Conservation (phyloP, 2,888 invertebrate species). For the Orthonevra nobilis region DNA sequence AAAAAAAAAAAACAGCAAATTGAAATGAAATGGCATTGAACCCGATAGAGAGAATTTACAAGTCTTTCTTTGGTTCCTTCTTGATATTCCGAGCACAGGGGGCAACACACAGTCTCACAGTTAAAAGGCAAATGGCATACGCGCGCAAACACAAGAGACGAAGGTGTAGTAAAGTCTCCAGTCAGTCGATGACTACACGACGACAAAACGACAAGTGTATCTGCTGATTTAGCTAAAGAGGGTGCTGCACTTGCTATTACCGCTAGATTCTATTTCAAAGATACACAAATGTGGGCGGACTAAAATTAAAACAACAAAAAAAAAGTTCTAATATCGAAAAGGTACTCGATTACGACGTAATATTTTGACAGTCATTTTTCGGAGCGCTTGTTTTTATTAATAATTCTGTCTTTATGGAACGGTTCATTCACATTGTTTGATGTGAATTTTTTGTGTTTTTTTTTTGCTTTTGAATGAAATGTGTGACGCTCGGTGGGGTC, state of each 20-base stretch:
- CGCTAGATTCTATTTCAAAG: conserved; percentile 52
- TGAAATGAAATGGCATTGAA: conserved; percentile 70
- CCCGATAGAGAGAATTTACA: conserved; percentile 62
- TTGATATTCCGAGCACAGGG: conserved; percentile 37
- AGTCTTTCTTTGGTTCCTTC: conserved; percentile 56
- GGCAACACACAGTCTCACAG: neutral
- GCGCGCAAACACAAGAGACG: no score
- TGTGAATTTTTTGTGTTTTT: neutral
- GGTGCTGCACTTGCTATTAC: conserved; percentile 60
- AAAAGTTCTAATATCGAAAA: neutral
- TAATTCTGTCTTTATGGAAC: conserved; percentile 17
- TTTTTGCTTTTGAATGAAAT: neutral
- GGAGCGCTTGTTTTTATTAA: conserved; percentile 25
- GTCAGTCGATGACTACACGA: conserved; percentile 46
- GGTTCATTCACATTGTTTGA: conserved; percentile 47
- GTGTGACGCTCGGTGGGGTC: conserved; percentile 30
- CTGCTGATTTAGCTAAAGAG: conserved; percentile 5
- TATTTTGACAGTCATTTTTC: conserved; percentile 10
- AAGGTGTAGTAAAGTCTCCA: no score
- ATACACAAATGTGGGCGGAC: no score
- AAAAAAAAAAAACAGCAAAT: conserved; percentile 22
- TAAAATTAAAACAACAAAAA: no score
- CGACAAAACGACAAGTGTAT: conserved; percentile 54
- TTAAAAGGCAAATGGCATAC: no score
- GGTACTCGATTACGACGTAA: conserved; percentile 47